Base-by-base conservation (phyloP, 1,140 invertebrate genomes). In the Drosophila sp. region DNA sequence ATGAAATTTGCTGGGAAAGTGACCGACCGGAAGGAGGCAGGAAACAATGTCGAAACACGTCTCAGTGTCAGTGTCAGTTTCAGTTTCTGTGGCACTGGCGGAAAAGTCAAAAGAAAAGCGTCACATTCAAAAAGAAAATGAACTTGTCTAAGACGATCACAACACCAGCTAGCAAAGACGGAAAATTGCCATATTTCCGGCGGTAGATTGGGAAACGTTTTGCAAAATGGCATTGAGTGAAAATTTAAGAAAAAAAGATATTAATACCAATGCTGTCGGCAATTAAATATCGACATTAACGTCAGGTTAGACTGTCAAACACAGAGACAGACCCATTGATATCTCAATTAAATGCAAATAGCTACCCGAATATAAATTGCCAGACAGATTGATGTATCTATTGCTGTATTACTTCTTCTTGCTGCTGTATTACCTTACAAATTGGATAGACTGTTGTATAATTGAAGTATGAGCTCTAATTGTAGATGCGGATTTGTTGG, bases 291-390 rank as follows among this genome's bases (percentile, higher is more conserved):
- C 40, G 53, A 40, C 69, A 72, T 73, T 73, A 73, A 62, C 57
- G 62, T 48, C 57, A 73, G 69, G 61, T 73, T 57, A 53, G 27
- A 4, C 13, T n/a, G 18, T 29, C 25, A 21, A 29, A 25, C 11
- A 36, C 8, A 7, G 13, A 32, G 34, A 51, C 8, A 32, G 34
- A 51, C 8, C 40, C 43, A 59, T 34, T 25, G 58, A 70, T 62
- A 48, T 34, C 63, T 67, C 63, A 67, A 72, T 72, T 67, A 72
- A 59, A 67, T 67, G 63, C 63, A 54, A 67, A 72, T 72, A 58
- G 63, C 61, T 40, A 59, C 40, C 48, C 32, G 16, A 38, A 46
- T 32, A 40, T 43, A 18, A 46, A 7, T n/a, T 41, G 32, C 13
- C 7, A 5, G 2, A 9, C 13, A 51, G 40, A 53, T 54, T 59